Evolutionary conservation across 2,113 vertebrate genomes (phyloP).

Genomic region (Merops nubicus): DNA sequence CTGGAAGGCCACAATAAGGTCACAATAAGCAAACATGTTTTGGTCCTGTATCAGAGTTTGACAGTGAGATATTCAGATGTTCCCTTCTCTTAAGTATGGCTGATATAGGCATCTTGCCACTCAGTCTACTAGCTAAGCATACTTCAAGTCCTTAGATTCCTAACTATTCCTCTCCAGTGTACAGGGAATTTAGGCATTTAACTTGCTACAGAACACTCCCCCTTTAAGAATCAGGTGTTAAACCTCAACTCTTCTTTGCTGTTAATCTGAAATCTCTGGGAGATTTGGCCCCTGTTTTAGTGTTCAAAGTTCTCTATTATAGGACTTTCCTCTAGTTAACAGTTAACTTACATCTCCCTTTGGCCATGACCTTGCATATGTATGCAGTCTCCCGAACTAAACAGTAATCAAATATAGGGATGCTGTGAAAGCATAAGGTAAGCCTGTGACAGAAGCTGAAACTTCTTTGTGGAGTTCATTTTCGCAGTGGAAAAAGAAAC

Average conservation of each 20-base stretch:
- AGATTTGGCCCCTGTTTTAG: neutral
- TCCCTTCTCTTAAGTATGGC: neutral
- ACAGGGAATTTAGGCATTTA: neutral
- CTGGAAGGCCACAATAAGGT: no score
- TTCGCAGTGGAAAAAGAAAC: neutral
- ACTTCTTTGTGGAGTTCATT: neutral
- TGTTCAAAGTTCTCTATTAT: neutral
- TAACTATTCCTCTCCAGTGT: neutral
- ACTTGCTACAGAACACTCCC: neutral
- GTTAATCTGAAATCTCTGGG: neutral
- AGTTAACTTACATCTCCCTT: neutral
- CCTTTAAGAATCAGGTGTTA: neutral
- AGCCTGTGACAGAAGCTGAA: neutral
- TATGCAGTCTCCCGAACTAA: neutral
- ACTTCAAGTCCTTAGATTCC: neutral
- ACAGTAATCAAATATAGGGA: neutral
- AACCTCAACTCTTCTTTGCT: neutral
- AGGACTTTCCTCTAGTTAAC: neutral
- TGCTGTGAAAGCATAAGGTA: neutral
- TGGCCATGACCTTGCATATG: neutral
- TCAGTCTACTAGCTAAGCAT: neutral
- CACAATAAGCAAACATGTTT: neutral
- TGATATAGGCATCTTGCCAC: neutral
- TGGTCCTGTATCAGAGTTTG: neutral
- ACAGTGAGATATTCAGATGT: neutral